Percentiles rank a stretch among this genome's conserved stretches.
These are phyloP conservation scores for Noctuana brunneofusca DNA, from an alignment of 2,888 invertebrate species.

Conservation along the genomic window DNA sequence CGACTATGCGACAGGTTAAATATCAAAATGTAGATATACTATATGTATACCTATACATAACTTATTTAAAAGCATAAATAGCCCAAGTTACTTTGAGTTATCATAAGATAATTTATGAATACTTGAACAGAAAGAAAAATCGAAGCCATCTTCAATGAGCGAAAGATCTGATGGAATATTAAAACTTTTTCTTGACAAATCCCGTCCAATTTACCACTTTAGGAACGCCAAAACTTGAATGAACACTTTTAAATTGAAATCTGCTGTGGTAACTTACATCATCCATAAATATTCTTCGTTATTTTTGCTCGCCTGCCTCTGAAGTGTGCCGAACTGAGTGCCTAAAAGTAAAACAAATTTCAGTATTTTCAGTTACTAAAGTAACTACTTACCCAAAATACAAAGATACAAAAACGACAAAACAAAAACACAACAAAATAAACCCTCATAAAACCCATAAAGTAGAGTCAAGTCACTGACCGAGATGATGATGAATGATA, in stretches of 20 bases:
- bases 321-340: slow-evolving; percentile 54
- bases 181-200: slow-evolving; percentile 1
- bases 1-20: too few species aligned
- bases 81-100: neutral
- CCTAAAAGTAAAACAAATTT: slow-evolving; percentile 50
- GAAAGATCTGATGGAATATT: slow-evolving; percentile 3
- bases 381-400: slow-evolving; percentile 1
- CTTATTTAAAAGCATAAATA: neutral
- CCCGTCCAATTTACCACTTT: neutral
- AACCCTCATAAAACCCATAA: neutral
- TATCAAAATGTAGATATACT: too few species aligned
- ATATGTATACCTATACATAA: too few species aligned
- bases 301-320: slow-evolving; percentile 64
- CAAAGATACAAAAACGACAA: neutral
- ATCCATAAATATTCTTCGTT: slow-evolving; percentile 77
- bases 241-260: slow-evolving; percentile 13
- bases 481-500: too few species aligned
- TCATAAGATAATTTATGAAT: neutral
- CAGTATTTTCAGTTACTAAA: neutral
- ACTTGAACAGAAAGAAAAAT: slow-evolving; percentile 1
- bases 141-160: neutral
- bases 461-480: too few species aligned
- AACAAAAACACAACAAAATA: neutral
- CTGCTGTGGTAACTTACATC: slow-evolving; percentile 62
- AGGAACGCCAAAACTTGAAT: neutral